Percentiles rank a stretch among this genome's conserved stretches.
These are phyloP conservation scores for Andrena dorsata DNA, from an alignment of 2,888 invertebrate species.

Conservation along the genomic window DNA sequence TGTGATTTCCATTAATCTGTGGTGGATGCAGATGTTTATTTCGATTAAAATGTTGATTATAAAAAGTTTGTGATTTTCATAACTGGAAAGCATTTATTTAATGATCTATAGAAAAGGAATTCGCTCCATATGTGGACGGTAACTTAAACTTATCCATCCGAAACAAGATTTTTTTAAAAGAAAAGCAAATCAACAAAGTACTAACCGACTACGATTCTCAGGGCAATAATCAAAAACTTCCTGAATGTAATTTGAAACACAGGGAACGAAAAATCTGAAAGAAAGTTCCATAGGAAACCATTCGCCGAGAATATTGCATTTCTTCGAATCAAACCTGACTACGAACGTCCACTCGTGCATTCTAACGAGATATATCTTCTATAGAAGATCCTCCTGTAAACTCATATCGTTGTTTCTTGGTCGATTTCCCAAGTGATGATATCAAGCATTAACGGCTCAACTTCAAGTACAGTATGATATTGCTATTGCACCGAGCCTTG, in stretches of 20 bases:
- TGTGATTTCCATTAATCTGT: too few relatives aligned
- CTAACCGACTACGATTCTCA: neutral
- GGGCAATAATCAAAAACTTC: neutral
- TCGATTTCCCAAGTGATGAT: conserved; percentile 18
- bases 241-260: neutral
- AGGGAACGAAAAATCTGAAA: neutral
- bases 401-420: conserved; percentile 17
- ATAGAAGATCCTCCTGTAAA: neutral
- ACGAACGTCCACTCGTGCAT: neutral
- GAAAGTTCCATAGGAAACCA: neutral
- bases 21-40: too few relatives aligned
- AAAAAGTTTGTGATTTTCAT: too few relatives aligned
- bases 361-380: conserved; percentile 5
- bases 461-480: too few relatives aligned
- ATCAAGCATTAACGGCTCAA: neutral
- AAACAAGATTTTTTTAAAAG: neutral
- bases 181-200: neutral
- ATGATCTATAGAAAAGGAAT: too few relatives aligned
- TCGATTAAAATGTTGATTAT: too few relatives aligned
- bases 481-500: too few relatives aligned
- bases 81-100: too few relatives aligned
- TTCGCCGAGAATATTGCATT: neutral
- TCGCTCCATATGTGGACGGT: too few relatives aligned
- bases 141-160: too few relatives aligned
- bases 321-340: conserved; percentile 2